Conservation (phyloP, 2,113 vertebrate genomes). For the Trichechus manatus region DNA sequence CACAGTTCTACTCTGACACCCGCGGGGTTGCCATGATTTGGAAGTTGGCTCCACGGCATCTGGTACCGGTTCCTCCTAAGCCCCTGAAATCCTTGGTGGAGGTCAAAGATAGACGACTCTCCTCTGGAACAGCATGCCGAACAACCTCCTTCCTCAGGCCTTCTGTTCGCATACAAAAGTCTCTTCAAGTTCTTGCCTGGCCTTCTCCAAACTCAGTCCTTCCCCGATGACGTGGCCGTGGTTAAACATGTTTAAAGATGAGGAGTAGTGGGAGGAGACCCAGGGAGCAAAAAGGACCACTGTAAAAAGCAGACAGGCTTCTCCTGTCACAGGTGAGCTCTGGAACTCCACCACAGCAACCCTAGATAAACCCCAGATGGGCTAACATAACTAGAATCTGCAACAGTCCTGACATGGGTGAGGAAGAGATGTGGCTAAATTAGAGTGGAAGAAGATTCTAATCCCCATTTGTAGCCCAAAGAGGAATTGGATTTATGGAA, state of each 20-base stretch:
- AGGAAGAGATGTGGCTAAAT: background rate
- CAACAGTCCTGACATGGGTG: background rate
- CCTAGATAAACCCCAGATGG: background rate
- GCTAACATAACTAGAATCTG: background rate
- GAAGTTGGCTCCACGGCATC: background rate
- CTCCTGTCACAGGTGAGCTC: background rate
- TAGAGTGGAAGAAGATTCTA: background rate
- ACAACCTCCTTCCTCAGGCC: background rate
- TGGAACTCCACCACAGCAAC: fast-evolving
- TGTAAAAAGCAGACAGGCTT: background rate
- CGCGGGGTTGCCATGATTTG: background rate
- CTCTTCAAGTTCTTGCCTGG: background rate
- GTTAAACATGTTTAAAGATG: background rate
- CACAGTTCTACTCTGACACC: background rate
- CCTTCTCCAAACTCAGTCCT: background rate
- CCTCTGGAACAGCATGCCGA: background rate
- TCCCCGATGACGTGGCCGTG: background rate
- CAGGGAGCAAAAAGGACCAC: background rate
- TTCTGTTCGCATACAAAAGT: background rate
- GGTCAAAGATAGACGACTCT: background rate
- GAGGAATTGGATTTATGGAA: background rate
- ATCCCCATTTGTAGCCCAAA: background rate
- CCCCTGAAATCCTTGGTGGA: background rate
- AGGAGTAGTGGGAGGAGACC: background rate
- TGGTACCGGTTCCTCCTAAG: background rate